These are phyloP conservation scores for Cynoglossus semilaevis DNA, from an alignment of 2,113 vertebrate species.

Conservation along the genomic window DNA sequence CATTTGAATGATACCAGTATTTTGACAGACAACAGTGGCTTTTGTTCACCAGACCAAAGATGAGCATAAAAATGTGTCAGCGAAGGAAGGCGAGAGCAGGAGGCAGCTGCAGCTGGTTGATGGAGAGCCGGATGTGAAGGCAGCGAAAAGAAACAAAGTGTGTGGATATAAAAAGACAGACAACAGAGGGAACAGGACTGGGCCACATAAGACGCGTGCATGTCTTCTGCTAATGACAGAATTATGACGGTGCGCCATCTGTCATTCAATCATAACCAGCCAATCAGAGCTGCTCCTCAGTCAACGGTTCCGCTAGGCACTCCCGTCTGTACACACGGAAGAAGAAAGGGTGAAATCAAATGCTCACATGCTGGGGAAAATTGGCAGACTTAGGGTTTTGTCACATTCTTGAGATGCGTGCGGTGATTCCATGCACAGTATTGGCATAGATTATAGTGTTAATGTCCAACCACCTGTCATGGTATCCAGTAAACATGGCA, in stretches of 20 bases:
- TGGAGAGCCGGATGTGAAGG: slow-evolving; percentile 9
- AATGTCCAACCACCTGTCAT: no score
- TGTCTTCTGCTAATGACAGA: slow-evolving; percentile 59
- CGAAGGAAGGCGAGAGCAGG: slow-evolving; percentile 30
- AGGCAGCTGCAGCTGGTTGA: slow-evolving; percentile 47
- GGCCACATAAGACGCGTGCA: slow-evolving; percentile 21
- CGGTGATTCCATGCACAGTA: slow-evolving; percentile 20
- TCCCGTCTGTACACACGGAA: slow-evolving; percentile 56
- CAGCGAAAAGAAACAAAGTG: slow-evolving; percentile 6
- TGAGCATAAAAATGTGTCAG: slow-evolving; percentile 9
- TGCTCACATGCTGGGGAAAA: slow-evolving; percentile 38
- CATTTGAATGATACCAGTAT: slow-evolving; percentile 5
- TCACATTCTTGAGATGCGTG: slow-evolving; percentile 3
- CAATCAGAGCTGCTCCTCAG: slow-evolving; percentile 47
- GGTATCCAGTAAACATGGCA: no score
- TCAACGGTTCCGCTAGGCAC: slow-evolving; percentile 30
- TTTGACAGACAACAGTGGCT: slow-evolving; percentile 6
- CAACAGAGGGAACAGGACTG: slow-evolving; percentile 9
- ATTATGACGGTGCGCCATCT: slow-evolving; percentile 66
- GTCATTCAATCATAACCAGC: slow-evolving; percentile 62
- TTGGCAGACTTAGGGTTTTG: background rate
- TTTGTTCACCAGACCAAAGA: slow-evolving; percentile 14
- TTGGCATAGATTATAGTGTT: background rate
- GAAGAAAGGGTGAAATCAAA: slow-evolving; percentile 44
- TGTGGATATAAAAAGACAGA: background rate